Evolutionary conservation across 2,888 invertebrate genomes (phyloP).

Genomic region (Drosophila dives): DNA sequence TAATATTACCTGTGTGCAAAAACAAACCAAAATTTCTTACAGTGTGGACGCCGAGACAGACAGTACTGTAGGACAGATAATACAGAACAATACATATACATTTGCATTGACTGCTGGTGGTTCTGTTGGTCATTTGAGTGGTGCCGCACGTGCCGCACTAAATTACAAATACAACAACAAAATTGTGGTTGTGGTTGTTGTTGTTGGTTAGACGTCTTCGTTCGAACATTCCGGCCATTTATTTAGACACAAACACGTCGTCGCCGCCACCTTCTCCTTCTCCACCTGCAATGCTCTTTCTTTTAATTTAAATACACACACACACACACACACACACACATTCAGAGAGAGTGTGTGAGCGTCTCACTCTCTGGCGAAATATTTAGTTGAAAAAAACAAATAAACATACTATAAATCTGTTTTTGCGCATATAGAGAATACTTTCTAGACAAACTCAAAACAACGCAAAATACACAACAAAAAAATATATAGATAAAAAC

Average conservation of each 20-base stretch:
- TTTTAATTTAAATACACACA: conserved; percentile 55
- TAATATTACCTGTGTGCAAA: not conserved
- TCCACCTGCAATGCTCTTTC: conserved; percentile 30
- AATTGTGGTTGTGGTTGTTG: not conserved
- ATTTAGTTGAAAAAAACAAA: conserved; percentile 62
- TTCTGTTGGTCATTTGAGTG: conserved; percentile 40
- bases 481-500: not conserved
- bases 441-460: conserved; percentile 32
- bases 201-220: not conserved
- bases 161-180: not conserved
- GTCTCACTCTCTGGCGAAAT: conserved; percentile 22
- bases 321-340: conserved; percentile 18
- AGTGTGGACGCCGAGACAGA: conserved; percentile 14
- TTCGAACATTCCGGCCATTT: conserved; percentile 33
- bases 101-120: conserved; percentile 5
- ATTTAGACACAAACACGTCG: conserved; percentile 9
- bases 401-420: conserved; percentile 60
- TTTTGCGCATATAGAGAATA: conserved; percentile 40
- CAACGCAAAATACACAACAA: conserved; percentile 1
- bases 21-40: not conserved
- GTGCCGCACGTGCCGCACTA: conserved; percentile 53
- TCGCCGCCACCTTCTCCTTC: not conserved
- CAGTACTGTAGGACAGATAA: conserved; percentile 6
- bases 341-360: conserved; percentile 6
- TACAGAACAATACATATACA: not conserved